Evolutionary conservation across 2,113 vertebrate genomes (phyloP).

Genomic region (Aldabrachelys gigantea): DNA sequence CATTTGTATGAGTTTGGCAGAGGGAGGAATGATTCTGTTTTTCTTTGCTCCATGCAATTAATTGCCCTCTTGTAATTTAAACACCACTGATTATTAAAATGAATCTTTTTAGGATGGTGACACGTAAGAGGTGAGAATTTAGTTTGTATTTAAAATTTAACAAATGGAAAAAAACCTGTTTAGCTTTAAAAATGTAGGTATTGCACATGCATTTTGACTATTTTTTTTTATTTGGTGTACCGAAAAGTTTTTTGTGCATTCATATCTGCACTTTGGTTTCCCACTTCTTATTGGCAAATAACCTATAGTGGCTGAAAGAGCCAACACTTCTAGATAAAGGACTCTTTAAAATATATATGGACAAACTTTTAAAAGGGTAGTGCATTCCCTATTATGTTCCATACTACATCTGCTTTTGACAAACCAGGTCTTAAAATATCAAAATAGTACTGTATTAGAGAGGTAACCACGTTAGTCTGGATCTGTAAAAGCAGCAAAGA

Average conservation of each 20-base stretch:
- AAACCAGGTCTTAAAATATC: neutral
- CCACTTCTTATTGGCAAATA: neutral
- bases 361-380: neutral
- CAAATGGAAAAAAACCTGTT: neutral
- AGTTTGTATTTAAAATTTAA: neutral
- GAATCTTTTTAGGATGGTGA: neutral
- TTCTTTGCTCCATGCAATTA: neutral
- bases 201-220: rapidly evolving
- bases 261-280: neutral
- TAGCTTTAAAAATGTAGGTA: rapidly evolving
- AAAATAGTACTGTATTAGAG: neutral
- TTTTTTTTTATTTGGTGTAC: neutral
- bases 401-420: neutral
- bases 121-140: neutral
- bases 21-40: neutral
- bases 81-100: neutral
- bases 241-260: neutral
- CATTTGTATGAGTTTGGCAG: neutral
- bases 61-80: neutral
- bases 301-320: neutral
- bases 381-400: neutral
- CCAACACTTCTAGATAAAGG: rapidly evolving
- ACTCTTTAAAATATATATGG: neutral
- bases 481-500: no score
- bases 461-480: no score